phyloP scores from a whole-genome alignment of 2,888 invertebrate genomes.

The Hemithea aestivaria region DNA sequence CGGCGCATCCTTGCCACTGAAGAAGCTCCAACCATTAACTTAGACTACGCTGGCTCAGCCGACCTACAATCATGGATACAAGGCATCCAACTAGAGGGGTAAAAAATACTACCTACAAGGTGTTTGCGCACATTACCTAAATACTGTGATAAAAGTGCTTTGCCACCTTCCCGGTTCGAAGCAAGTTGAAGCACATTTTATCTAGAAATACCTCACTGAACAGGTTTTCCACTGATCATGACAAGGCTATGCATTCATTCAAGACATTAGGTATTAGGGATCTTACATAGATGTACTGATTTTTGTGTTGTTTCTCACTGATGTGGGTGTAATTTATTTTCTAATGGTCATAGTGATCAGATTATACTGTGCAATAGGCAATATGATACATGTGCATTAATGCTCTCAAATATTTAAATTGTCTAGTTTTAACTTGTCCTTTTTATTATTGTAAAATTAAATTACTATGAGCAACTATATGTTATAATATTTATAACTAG shows the following conservation, averaged over 20 bases:
- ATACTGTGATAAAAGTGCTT: slow-evolving; percentile 3
- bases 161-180: background rate
- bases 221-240: slow-evolving; percentile 21
- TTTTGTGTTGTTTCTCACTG: background rate
- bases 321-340: background rate
- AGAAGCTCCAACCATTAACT: slow-evolving; percentile 81
- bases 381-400: too few relatives aligned
- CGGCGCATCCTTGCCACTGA: slow-evolving; percentile 83
- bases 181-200: background rate
- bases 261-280: slow-evolving; percentile 11
- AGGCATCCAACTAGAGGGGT: slow-evolving; percentile 86
- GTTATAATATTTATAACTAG: too few relatives aligned
- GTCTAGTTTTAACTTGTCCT: too few relatives aligned
- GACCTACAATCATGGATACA: slow-evolving; percentile 94
- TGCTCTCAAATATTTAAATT: too few relatives aligned
- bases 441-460: too few relatives aligned
- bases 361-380: too few relatives aligned
- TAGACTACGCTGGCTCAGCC: slow-evolving; percentile 87
- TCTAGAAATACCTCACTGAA: slow-evolving; percentile 7
- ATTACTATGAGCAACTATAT: too few relatives aligned
- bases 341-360: background rate
- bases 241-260: slow-evolving; percentile 24
- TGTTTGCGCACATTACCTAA: slow-evolving; percentile 3
- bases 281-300: slow-evolving; percentile 6
- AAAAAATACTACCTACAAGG: slow-evolving; percentile 21